phyloP scores from a whole-genome alignment of 2,888 invertebrate species.

The Tyria jacobaeae region DNA sequence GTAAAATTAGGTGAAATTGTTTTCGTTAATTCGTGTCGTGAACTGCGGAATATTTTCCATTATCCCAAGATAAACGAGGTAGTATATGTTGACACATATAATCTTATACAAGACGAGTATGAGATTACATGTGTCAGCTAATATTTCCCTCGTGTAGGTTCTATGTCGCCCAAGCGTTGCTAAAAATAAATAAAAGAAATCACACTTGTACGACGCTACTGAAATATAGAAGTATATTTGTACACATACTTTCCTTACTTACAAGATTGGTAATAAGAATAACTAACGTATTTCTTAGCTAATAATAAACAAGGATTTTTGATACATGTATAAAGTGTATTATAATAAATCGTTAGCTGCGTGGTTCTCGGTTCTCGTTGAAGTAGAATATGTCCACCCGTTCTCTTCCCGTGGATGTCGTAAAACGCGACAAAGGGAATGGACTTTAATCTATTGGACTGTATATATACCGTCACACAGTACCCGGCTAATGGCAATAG shows the following conservation, averaged over 20 bases:
- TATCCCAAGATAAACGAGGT: conserved; percentile 73
- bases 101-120: conserved; percentile 75
- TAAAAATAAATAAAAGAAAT: conserved; percentile 41
- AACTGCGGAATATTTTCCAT: conserved; percentile 64
- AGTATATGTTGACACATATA: conserved; percentile 74
- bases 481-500: too few species aligned
- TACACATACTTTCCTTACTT: conserved; percentile 1
- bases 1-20: conserved; percentile 61
- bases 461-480: too few species aligned
- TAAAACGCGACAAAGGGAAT: too few species aligned
- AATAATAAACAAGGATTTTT: too few species aligned
- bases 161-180: conserved; percentile 41
- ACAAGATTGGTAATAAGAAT: background rate
- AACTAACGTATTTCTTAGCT: background rate
- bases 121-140: conserved; percentile 76
- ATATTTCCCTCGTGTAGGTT: conserved; percentile 51
- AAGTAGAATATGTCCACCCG: too few species aligned
- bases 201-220: conserved; percentile 25
- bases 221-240: conserved; percentile 18
- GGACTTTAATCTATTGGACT: too few species aligned
- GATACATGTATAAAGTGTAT: too few species aligned
- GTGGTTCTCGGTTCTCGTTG: too few species aligned
- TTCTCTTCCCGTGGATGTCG: too few species aligned
- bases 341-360: too few species aligned
- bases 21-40: conserved; percentile 56